Base-by-base conservation (phyloP, 1,140 invertebrate species). In the Conopomorpha cramerella region DNA sequence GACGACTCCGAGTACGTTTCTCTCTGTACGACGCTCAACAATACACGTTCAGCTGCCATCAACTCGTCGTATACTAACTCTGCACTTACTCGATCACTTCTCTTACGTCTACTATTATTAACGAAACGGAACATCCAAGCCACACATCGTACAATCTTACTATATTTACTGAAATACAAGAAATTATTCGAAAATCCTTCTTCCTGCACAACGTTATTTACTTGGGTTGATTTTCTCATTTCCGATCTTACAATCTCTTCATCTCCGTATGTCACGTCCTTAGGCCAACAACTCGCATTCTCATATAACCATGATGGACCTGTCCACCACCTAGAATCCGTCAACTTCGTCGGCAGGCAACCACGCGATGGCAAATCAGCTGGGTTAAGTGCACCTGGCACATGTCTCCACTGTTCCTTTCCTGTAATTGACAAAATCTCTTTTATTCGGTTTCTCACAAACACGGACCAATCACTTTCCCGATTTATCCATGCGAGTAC, bases 291-390 rank as follows among this genome's bases (percentile, higher is more conserved):
- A 4, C 10, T 11, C 7, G 7, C 10, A n/a, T 17, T 2, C 4
- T 14, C 18, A 7, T 30, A 14, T 11, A 38, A 13, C 36, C 36
- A 38, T 31, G 3, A 1, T 3, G 37, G 37, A 3, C 37, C 37
- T n/a, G 25, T 14, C 30, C 30, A 38, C 37, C 37, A 38, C 18
- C 30, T 31, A 11, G 8, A 25, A 17, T 31, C 23, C 7, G 15
- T 15, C 2, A 32, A n/a, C n/a, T 2, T 15, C 12, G 32, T 26
- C 7, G 19, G 2, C 10, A 32, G 1, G n/a, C 30, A 32, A 6
- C 37, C 37, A 3, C 37, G 17, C 2, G 37, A 38, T 3, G 37
- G 30, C 6, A 38, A 16, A n/a, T 38, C 37, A 26, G 37, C 37
- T n/a, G 37, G 37, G 19, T 38, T 38, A 2, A 14, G 10, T 2